Base-by-base conservation (phyloP, 2,797 vertebrate genomes). In the Lacerta agilis region DNA sequence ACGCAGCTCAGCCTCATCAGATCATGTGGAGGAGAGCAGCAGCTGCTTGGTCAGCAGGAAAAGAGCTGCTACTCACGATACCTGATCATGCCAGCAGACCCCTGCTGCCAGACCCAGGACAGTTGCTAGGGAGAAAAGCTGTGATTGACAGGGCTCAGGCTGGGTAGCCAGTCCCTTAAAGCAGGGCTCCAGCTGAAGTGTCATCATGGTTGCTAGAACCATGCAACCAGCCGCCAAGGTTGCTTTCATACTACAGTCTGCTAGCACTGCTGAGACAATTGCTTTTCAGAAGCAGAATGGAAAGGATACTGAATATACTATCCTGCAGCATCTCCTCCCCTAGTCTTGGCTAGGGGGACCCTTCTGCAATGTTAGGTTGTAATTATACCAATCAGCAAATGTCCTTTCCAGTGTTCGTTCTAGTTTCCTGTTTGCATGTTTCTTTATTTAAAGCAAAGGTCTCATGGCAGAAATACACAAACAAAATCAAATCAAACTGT, bases 151-250 rank as follows among this genome's bases (percentile, higher is more conserved):
- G 3, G 33, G 3, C 4, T 38, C 64, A 36, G 3, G 13, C 27
- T 10, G 25, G 41, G 38, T 73, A 49, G 36, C 55, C 23, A 18
- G 20, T 18, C 25, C 9, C 29, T 61, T 58, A 64, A 64, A 73
- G 38, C 23, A 64, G 33, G 45, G 0, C 0, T 15, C 43, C 0
- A 1, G 27, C 49, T 0, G 2, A 41, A 82, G 69, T n/a, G 9
- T 15, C 13, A 1, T 49, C 49, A 15, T 55, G 49, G 13, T 15
- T 55, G 13, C 49, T 55, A 55, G 49, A 15, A 15, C 13, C 49
- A 55, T 55, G 13, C 49, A 55, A 55, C 13, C 49, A 86, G 29
- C n/a, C 10, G 55, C 9, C 38, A 61, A 38, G 25, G 1, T 29
- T 38, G 3, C 72, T 69, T 82, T 69, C 64, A 43, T 3, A n/a